Evolutionary conservation across 2,797 vertebrate species (phyloP).

Genomic region (Galaxias olidus): DNA sequence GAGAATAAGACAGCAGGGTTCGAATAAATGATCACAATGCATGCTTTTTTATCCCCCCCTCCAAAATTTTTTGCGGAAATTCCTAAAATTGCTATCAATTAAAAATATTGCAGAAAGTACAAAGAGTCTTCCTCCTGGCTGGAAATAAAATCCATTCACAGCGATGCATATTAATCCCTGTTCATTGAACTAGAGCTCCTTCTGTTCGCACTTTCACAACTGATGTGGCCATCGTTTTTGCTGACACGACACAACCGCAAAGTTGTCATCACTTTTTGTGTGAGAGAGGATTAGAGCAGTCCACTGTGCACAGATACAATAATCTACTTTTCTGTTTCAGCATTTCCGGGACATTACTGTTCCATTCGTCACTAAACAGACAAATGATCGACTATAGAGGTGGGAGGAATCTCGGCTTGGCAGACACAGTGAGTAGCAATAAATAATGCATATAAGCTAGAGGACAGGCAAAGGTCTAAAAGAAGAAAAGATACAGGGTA

Average conservation of each 20-base stretch:
- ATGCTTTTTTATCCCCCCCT: not conserved
- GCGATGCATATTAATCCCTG: constrained; percentile 49
- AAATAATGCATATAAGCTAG: constrained; percentile 61
- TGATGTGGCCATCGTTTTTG: constrained; percentile 23
- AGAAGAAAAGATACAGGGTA: constrained; percentile 45
- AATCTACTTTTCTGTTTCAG: constrained; percentile 34
- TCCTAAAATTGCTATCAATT: not conserved
- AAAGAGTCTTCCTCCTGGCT: not conserved
- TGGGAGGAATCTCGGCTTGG: constrained; percentile 38
- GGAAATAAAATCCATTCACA: constrained; percentile 16
- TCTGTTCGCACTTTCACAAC: constrained; percentile 26
- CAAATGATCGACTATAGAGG: constrained; percentile 34
- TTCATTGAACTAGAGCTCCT: constrained; percentile 29
- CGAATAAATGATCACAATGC: not conserved
- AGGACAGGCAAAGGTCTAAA: constrained; percentile 52
- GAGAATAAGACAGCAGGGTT: constrained; percentile 9
- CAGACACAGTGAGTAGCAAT: constrained; percentile 38
- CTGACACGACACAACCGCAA: constrained; percentile 23
- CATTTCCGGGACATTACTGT: constrained; percentile 28
- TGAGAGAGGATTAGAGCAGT: constrained; percentile 23
- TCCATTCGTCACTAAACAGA: constrained; percentile 33
- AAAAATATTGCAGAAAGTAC: not conserved
- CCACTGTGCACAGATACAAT: constrained; percentile 26
- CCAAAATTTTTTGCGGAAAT: not conserved
- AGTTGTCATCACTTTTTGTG: constrained; percentile 8